Base-by-base conservation (phyloP, 2,113 vertebrate genomes). In the Colinus virginianus region DNA sequence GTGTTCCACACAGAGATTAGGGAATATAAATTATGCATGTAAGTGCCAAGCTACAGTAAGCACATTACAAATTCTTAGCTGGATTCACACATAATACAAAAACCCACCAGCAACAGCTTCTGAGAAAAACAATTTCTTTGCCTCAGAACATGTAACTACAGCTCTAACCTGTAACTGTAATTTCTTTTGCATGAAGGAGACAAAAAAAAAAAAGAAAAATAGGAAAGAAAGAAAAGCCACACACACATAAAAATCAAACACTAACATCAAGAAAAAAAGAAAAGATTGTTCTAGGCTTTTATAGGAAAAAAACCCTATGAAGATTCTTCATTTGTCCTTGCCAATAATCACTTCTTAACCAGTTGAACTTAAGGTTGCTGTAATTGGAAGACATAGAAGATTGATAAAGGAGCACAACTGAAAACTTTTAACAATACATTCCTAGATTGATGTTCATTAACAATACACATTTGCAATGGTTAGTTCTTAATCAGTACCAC, bases 21-120 rank as follows among this genome's bases (percentile, higher is more conserved):
- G 80, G 46, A 63, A 86, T 72, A 86, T 90, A 77, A 92, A 90
- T 91, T 84, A 95, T 90, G 79, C 49, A 95, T n/a, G 2, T 8
- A 62, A 88, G 77, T 83, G 49, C 49, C 59, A 90, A 67, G 42
- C 82, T 93, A 92, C 68, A 90, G 64, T 80, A 90, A 74, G 42
- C 26, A 86, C 69, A 63, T 63, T 67, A 88, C 17, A 67, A 74
- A 86, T 69, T 88, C 79, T 66, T 86, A 53, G 30, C 28, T 68
- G 82, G 58, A 87, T 20, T 59, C 7, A 5, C 34, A 87, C 36
- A 53, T 87, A 83, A 85, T 38, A 71, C 62, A 58, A 0, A 11
- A 36, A n/a, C 20, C 59, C 55, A 72, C 5, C 78, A 46, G 8
- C 18, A 42, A 28, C 0, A 0, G 6, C 21, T 80, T 80, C 38